These are phyloP conservation scores for Delichon dasypus DNA, from an alignment of 2,797 vertebrate species.

Conservation along the genomic window DNA sequence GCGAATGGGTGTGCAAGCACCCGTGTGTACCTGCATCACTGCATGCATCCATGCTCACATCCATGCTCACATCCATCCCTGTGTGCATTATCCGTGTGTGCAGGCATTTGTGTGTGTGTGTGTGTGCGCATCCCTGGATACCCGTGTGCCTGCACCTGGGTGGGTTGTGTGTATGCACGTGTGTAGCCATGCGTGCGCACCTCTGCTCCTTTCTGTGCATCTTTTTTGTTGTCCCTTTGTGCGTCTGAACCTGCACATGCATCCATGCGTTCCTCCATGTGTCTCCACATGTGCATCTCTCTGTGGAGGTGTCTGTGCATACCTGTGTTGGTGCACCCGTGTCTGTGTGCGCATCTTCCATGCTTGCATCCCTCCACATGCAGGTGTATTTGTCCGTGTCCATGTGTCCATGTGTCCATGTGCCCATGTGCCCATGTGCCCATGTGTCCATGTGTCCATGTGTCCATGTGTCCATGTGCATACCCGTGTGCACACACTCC, in stretches of 20 bases:
- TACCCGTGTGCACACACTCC: neutral
- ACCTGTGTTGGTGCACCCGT: fast-evolving
- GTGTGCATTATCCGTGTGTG: neutral
- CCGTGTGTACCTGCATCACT: fast-evolving
- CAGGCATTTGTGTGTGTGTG: neutral
- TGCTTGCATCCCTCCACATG: neutral
- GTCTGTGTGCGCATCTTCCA: neutral
- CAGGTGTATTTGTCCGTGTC: neutral
- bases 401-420: too few relatives aligned
- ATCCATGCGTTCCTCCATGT: fast-evolving
- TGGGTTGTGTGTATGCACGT: fast-evolving
- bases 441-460: neutral
- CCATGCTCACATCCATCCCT: neutral
- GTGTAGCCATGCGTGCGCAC: fast-evolving
- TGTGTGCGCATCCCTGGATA: neutral
- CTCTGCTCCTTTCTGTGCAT: neutral
- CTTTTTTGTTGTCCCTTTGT: neutral
- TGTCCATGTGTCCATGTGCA: neutral
- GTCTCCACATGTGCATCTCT: fast-evolving
- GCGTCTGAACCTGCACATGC: neutral
- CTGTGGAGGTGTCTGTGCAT: neutral
- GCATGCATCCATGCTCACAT: too few relatives aligned
- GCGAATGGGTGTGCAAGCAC: neutral
- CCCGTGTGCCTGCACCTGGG: fast-evolving
- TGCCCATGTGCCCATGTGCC: neutral